Evolutionary conservation across 37 sponge, comb jelly and placozoan genomes (phyloP).

Genomic region (Haliclona indistincta): DNA sequence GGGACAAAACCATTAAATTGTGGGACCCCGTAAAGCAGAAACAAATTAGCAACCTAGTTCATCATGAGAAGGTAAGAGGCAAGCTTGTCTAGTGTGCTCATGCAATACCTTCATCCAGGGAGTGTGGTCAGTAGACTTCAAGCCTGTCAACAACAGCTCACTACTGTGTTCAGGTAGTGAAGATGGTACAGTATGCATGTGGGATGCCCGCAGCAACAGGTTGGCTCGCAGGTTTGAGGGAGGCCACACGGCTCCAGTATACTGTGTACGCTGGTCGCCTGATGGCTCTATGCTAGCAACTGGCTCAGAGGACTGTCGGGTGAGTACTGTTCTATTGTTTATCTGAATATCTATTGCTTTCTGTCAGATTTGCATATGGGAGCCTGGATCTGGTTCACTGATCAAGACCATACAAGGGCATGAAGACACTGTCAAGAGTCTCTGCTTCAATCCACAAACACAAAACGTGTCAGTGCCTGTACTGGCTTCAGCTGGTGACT

Average conservation of each 20-base stretch:
- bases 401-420: constrained; percentile 74
- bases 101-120: constrained; percentile 23
- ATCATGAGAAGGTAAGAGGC: constrained; percentile 25
- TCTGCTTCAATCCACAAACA: constrained; percentile 63
- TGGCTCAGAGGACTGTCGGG: constrained; percentile 55
- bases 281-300: constrained; percentile 74
- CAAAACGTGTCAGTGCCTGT: constrained; percentile 37
- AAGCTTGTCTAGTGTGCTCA: background rate
- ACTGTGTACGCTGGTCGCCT: constrained; percentile 77
- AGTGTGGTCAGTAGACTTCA: constrained; percentile 80
- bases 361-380: constrained; percentile 80
- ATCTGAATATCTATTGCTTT: background rate
- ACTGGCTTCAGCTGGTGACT: constrained; percentile 81
- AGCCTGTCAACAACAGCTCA: constrained; percentile 53
- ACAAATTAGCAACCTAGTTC: constrained; percentile 58
- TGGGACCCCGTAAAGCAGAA: constrained; percentile 74
- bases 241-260: constrained; percentile 64
- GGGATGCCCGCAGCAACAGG: constrained; percentile 72
- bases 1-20: constrained; percentile 82
- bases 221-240: constrained; percentile 17
- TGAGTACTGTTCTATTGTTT: background rate
- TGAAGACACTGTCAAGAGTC: constrained; percentile 63
- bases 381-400: constrained; percentile 47
- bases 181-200: constrained; percentile 68
- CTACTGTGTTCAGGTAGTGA: constrained; percentile 66